Conservation (phyloP, 2,797 vertebrate genomes). For the Ctenochaetus hawaiiensis region DNA sequence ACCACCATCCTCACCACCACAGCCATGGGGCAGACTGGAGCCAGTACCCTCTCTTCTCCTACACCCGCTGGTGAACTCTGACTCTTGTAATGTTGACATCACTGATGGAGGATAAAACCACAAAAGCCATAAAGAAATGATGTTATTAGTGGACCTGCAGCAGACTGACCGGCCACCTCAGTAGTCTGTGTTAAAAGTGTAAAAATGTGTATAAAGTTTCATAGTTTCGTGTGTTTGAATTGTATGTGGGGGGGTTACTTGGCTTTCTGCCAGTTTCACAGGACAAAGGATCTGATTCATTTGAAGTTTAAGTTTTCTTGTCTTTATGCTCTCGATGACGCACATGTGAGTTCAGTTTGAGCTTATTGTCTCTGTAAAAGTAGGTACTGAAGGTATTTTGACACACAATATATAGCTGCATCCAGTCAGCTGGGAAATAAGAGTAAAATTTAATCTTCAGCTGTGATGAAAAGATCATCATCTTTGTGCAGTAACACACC, state of each 20-base stretch:
- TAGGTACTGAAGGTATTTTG: not conserved
- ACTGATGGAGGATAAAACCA: not conserved
- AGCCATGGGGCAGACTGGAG: constrained; percentile 85
- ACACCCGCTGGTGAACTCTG: constrained; percentile 85
- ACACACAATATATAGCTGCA: not conserved
- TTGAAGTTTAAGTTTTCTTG: not conserved
- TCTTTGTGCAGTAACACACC: not conserved
- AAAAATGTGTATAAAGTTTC: constrained; percentile 35
- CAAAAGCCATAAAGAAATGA: not conserved
- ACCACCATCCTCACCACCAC: constrained; percentile 68
- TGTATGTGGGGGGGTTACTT: not conserved
- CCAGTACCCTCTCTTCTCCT: constrained; percentile 88
- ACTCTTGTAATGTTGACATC: not conserved
- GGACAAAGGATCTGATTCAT: not conserved
- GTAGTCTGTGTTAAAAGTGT: constrained; percentile 17
- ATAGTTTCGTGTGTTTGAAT: not conserved
- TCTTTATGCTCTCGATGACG: not conserved
- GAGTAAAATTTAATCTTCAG: constrained; percentile 5
- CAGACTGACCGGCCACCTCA: not conserved
- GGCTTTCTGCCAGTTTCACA: not conserved
- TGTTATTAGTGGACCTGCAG: not conserved
- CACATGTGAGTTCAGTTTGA: not conserved
- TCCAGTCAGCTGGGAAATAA: constrained; percentile 43
- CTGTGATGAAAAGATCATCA: not conserved
- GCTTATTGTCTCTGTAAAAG: not conserved